Evolutionary conservation across 2,888 invertebrate genomes (phyloP), one percentile per base, ranked within the genome.

Genomic region (Cerastis rubricosa): DNA sequence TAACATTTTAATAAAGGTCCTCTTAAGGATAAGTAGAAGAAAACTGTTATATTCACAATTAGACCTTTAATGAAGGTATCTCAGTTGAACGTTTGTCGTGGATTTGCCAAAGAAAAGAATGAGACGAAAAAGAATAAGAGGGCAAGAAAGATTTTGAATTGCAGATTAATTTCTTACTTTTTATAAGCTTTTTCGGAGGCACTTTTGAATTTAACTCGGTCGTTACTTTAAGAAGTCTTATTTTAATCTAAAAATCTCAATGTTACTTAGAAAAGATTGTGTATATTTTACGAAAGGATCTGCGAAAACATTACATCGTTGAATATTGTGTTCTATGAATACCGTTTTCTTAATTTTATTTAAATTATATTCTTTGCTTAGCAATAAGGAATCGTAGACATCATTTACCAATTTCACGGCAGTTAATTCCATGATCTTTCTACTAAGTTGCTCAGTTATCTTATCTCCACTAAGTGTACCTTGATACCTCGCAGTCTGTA

Each of bases 141-240:
- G 91, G 89, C 90, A 91, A 91, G 90, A 90, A 90, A 89, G 91
- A 93, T 92, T 94, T 94, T 93, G 94, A 94, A 94, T 94, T 94
- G 94, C 92, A 94, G 94, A 94, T 94, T 94, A 94, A 94, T 94
- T 93, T 93, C 93, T 93, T 93, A 93, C 93, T 93, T 94, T 93
- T 93, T 92, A 93, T 93, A 93, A 94, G 93, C 92, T 93, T 93
- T 92, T 93, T 90, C 89, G 87, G 88, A 91, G 91, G 89, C 90
- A 92, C 92, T 93, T 91, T 91, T 92, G 91, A 92, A 92, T 93
- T 91, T 92, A 93, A 92, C 91, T 89, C 89, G 81, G 91, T 90
- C 89, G 89, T 92, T 92, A 91, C 89, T 91, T 90, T 88, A 88
- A 87, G 88, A 85, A 89, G 88, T 87, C 89, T 90, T 90, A 91